A percentile compares a stretch with the other conserved stretches of the same genome.
phyloP scores from a whole-genome alignment of 2,113 vertebrate species.

The Mohoua ochrocephala region DNA sequence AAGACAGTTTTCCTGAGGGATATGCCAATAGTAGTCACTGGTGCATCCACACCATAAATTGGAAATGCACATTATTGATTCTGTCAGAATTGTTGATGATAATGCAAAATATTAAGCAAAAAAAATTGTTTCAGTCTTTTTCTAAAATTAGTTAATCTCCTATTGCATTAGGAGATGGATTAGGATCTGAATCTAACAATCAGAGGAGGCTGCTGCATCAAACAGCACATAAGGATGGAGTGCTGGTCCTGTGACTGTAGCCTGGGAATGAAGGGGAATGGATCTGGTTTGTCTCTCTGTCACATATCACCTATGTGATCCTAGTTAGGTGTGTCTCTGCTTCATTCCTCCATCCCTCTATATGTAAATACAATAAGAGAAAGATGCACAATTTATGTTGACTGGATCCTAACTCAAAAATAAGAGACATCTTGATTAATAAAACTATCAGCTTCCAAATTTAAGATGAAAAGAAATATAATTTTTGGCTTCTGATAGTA shows the following conservation, averaged over 20 bases:
- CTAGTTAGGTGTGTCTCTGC: not conserved
- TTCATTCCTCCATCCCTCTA: not conserved
- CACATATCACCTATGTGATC: not conserved
- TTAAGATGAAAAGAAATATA: not conserved
- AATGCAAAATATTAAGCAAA: not conserved
- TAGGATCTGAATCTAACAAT: not conserved
- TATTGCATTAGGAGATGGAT: not conserved
- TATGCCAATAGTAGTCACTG: not conserved
- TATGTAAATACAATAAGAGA: not conserved
- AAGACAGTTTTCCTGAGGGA: constrained; percentile 1
- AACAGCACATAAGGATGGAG: not conserved
- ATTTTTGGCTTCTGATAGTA: not conserved
- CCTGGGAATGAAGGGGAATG: not conserved
- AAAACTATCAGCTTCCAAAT: not conserved
- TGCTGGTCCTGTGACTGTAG: not conserved
- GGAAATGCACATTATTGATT: constrained; percentile 28
- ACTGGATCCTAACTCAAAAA: not conserved
- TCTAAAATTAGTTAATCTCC: constrained; percentile 11
- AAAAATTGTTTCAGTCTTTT: not conserved
- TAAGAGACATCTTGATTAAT: not conserved
- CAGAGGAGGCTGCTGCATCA: not conserved
- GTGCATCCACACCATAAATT: constrained; percentile 8
- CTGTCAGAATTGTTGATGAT: constrained; percentile 6
- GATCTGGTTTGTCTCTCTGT: not conserved
- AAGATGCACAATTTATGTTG: not conserved